Conservation (phyloP, 2,797 vertebrate species). For the Mareca penelope region DNA sequence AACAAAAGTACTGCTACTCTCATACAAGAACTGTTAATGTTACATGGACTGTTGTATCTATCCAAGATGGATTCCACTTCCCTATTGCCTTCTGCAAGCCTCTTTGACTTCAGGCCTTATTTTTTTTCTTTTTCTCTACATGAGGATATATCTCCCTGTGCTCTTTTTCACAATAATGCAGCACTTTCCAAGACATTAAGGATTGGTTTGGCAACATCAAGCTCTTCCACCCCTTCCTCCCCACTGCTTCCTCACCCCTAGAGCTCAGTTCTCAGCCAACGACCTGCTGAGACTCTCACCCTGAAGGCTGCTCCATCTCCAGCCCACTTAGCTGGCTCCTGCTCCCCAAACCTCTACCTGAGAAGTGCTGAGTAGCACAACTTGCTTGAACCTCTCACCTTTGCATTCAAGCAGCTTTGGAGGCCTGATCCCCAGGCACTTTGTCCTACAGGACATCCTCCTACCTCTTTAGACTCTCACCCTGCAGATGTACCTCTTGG, state of each 20-base stretch:
- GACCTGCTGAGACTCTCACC: not conserved
- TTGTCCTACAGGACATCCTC: not conserved
- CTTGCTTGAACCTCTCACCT: not conserved
- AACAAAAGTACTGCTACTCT: not conserved
- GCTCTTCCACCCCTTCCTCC: not conserved
- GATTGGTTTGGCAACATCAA: not conserved
- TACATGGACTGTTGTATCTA: not conserved
- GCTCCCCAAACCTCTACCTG: not conserved
- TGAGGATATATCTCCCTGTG: not conserved
- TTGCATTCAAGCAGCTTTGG: not conserved
- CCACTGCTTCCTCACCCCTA: not conserved
- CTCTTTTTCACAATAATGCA: not conserved
- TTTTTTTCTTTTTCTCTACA: not conserved
- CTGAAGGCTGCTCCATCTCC: not conserved
- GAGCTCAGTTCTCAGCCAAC: not conserved
- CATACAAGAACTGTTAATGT: not conserved
- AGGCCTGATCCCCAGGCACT: not conserved
- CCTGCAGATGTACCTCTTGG: not conserved
- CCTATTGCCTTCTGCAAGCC: not conserved
- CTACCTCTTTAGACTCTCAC: not conserved
- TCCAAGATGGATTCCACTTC: not conserved
- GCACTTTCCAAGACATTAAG: not conserved
- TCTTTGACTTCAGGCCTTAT: not conserved
- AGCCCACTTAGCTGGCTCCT: not conserved
- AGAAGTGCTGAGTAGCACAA: not conserved